Conservation (phyloP, 1,140 invertebrate genomes). For the Listronotus bonariensis region DNA sequence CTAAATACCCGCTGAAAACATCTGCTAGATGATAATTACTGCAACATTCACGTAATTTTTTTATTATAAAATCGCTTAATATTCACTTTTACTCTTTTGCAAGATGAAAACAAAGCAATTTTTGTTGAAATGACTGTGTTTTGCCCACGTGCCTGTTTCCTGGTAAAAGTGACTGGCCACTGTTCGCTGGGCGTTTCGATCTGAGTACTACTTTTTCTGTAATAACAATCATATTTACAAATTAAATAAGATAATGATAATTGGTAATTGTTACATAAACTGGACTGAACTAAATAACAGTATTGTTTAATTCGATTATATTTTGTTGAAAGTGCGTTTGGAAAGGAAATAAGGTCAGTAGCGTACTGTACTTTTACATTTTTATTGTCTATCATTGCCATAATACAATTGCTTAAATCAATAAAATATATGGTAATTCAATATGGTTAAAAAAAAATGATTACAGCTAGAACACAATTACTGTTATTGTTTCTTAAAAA, state of each 20-base stretch:
- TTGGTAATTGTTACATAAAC: constrained; percentile 37
- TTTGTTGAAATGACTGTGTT: constrained; percentile 27
- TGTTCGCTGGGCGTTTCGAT: constrained; percentile 28
- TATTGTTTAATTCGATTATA: constrained; percentile 32
- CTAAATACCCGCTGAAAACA: no score
- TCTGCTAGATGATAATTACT: not conserved
- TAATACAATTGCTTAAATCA: no score
- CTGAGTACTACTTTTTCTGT: constrained; percentile 25
- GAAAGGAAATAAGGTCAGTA: constrained; percentile 35
- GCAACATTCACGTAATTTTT: constrained; percentile 3
- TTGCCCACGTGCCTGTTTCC: constrained; percentile 32
- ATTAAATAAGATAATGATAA: constrained; percentile 35
- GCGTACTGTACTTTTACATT: constrained; percentile 24
- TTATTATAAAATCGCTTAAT: constrained; percentile 8
- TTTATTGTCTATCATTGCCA: constrained; percentile 18
- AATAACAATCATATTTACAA: constrained; percentile 25
- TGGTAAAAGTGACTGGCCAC: constrained; percentile 31
- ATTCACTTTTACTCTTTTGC: constrained; percentile 27
- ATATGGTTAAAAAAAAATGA: no score
- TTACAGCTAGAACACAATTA: no score
- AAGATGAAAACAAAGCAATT: constrained; percentile 31
- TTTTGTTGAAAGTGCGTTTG: constrained; percentile 34
- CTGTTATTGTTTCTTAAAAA: no score
- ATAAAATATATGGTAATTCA: no score
- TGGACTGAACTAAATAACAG: constrained; percentile 14